Base-by-base conservation (phyloP, 2,113 vertebrate species). In the Thymallus thymallus region DNA sequence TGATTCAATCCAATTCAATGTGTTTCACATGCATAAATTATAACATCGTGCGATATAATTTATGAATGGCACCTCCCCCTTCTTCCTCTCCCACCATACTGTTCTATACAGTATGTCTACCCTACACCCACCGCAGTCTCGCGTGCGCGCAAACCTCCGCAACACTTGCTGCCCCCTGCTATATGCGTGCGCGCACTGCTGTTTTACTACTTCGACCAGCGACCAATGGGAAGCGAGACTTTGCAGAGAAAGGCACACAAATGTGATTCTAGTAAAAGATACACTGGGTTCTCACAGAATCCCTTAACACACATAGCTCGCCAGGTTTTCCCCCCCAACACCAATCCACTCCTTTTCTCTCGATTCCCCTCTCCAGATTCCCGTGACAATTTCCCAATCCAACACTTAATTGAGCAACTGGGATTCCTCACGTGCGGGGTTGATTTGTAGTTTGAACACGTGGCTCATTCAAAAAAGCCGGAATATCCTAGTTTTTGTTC, bases 391-490 rank as follows among this genome's bases (percentile, higher is more conserved):
- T 84, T 71, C 87, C 84, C 88, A 90, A 91, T 90, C 88, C 93
- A 91, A 87, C 91, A 93, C 93, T 94, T 96, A 94, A 96, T 97
- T 96, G 95, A 96, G 94, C 94, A 94, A 95, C 95, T 93, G 92
- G 94, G 94, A 95, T 94, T 94, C 94, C 94, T 98, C 96, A 97
- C 96, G 95, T 98, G 96, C 95, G 94, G 94, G 90, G 94, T 94
- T 98, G 95, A 98, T 97, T 96, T 96, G 95, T 96, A 97, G 95
- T 96, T 96, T 96, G 96, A 98, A 97, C 97, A 97, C 96, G 96
- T 98, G 96, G 96, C 96, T 96, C 94, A 96, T 95, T 96, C 93
- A 96, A 95, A 95, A 91, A 96, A 95, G 93, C 92, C 94, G 94
- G 94, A 95, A 94, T 93, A 94, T 94, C 92, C 85, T 92, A 91